Evolutionary conservation across 2,888 invertebrate genomes (phyloP), one percentile per base, ranked within the genome.

Genomic region (Habroteleia sp.): DNA sequence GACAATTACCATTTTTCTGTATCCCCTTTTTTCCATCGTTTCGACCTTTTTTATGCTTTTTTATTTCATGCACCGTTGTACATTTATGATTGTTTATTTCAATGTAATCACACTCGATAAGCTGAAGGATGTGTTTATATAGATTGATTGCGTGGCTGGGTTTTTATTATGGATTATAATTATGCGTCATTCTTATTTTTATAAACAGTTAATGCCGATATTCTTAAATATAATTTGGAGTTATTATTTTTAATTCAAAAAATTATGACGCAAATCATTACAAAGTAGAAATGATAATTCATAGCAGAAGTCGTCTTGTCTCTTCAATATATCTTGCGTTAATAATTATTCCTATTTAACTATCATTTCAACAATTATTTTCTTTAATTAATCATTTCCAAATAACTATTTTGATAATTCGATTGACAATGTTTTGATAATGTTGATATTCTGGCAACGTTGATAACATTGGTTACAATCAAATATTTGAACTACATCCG

Each of bases 61-160:
- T 29, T 35, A 14, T 41, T 17, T 27, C 27, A 20, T 17, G 16
- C 14, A 17, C 23, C 33, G 13, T 48, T 37, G 39, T 8, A 50
- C 35, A 3, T 63, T 31, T 48, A 41, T 31, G 48, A 39, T 48
- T 62, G 48, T 50, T 62, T 29, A 31, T 48, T 41, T 48, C 31
- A 41, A 39, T 29, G 50, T 16, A 63, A 42, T 25, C 33, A 33
- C 31, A 23, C 33, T 52, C 39, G 37, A 31, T 39, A 46, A 39
- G 17, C 13, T 33, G 44, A 44, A 65, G 52, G 42, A 65, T 65
- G 42, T 44, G 52, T 65, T 63, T 52, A 44, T 65, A 52, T 41
- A 65, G 65, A 65, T 52, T 65, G 52, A 65, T 65, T 52, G 52
- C 65, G 39, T 39, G 66, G 27, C 39, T 44, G 10, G 5, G 27